These are phyloP conservation scores for Lingula anatina DNA, from an alignment of 2,888 invertebrate genomes.

Conservation along the genomic window DNA sequence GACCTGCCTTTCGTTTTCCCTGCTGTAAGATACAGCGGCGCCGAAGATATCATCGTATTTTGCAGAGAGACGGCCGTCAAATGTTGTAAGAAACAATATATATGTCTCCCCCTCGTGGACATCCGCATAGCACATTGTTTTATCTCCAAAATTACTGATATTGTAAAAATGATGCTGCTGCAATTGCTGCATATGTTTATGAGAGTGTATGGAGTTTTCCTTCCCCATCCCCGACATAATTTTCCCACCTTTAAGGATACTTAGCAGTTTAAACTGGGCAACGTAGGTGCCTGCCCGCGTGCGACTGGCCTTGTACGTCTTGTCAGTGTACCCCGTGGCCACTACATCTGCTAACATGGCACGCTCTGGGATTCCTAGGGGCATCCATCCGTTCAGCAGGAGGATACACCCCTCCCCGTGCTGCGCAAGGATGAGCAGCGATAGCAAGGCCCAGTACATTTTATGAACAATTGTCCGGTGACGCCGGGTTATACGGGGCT, in stretches of 20 bases:
- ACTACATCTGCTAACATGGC: constrained; percentile 37
- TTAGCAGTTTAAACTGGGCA: constrained; percentile 27
- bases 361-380: constrained; percentile 32
- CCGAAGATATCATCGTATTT: constrained; percentile 51
- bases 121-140: constrained; percentile 46
- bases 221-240: constrained; percentile 16
- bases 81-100: constrained; percentile 43
- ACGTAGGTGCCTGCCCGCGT: constrained; percentile 34
- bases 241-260: constrained; percentile 29
- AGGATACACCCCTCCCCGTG: constrained; percentile 26
- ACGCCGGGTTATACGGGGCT: too few relatives aligned
- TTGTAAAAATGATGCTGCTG: constrained; percentile 24
- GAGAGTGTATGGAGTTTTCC: background rate
- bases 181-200: background rate
- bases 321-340: constrained; percentile 23
- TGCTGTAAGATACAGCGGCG: constrained; percentile 30
- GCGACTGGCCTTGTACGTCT: constrained; percentile 28
- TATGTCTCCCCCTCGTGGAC: constrained; percentile 33
- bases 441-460: too few relatives aligned
- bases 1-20: constrained; percentile 31
- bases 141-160: constrained; percentile 47
- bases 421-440: background rate
- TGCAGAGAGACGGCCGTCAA: constrained; percentile 37
- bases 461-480: too few relatives aligned
- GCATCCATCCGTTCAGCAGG: constrained; percentile 46